Percentiles rank a stretch among this genome's conserved stretches.
Evolutionary conservation across 2,797 vertebrate genomes (phyloP).

Genomic region (Adelosebastes latens): DNA sequence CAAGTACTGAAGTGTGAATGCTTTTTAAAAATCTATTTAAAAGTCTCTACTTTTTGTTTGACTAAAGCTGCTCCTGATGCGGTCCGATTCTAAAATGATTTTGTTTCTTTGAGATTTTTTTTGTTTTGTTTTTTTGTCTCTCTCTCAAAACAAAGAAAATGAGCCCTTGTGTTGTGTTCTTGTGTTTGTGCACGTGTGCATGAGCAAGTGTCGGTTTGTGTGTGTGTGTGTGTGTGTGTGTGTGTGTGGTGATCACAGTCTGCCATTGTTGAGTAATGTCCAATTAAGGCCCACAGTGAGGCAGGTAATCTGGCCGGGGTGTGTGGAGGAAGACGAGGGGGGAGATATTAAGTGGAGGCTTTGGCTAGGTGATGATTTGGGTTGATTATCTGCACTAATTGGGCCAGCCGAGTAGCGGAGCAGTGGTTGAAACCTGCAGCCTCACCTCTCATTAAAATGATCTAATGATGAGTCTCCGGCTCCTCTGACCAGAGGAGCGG

Average conservation of each 20-base stretch:
- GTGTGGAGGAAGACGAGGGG: slow-evolving; percentile 25
- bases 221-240: background rate
- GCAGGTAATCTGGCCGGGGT: slow-evolving; percentile 69
- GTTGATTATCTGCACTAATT: slow-evolving; percentile 82
- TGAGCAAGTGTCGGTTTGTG: background rate
- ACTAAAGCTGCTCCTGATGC: background rate
- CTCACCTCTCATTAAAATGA: slow-evolving; percentile 83
- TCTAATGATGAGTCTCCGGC: slow-evolving; percentile 75
- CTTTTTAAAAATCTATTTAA: background rate
- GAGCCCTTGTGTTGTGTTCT: background rate
- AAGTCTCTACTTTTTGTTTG: background rate
- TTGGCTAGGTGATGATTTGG: slow-evolving; percentile 77
- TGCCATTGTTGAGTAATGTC: slow-evolving; percentile 73
- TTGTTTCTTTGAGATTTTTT: background rate
- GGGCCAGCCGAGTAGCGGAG: slow-evolving; percentile 62
- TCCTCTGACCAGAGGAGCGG: slow-evolving; percentile 74
- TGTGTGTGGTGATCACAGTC: slow-evolving; percentile 51
- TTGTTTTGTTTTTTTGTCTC: background rate
- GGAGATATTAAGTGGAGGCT: slow-evolving; percentile 51
- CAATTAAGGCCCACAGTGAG: slow-evolving; percentile 74
- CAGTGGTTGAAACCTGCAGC: slow-evolving; percentile 65
- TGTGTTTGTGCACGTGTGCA: background rate
- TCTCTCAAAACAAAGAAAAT: slow-evolving; percentile 38
- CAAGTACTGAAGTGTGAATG: background rate
- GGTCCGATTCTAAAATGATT: background rate